These are phyloP conservation scores for Hesperia comma DNA, from an alignment of 2,888 invertebrate genomes.

Conservation along the genomic window DNA sequence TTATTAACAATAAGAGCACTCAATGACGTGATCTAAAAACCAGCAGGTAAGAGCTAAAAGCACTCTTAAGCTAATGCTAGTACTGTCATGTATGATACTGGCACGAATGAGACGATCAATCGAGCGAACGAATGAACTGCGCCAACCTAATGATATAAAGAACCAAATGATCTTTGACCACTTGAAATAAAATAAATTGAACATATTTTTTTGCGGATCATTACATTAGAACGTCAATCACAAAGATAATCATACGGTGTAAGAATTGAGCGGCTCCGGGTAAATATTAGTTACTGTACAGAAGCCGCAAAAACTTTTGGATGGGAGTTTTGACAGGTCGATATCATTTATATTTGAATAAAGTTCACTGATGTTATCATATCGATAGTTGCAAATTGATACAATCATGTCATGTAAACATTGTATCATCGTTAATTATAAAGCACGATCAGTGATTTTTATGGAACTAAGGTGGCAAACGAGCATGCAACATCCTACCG, in stretches of 20 bases:
- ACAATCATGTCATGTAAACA: too few species aligned
- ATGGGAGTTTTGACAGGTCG: conserved; percentile 19
- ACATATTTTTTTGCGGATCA: conserved; percentile 17
- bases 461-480: too few species aligned
- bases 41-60: too few species aligned
- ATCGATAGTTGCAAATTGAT: not conserved
- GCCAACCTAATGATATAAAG: not conserved
- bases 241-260: conserved; percentile 15
- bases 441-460: too few species aligned
- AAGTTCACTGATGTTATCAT: conserved; percentile 12
- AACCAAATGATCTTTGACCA: conserved; percentile 6
- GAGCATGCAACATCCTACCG: too few species aligned
- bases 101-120: not conserved
- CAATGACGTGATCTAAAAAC: too few species aligned
- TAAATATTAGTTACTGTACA: conserved; percentile 10
- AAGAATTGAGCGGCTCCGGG: not conserved
- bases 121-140: not conserved
- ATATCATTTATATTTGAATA: conserved; percentile 16
- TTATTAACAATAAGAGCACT: too few species aligned
- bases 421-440: too few species aligned
- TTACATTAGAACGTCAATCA: conserved; percentile 32
- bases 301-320: conserved; percentile 19
- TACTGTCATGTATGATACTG: too few species aligned
- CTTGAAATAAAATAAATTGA: conserved; percentile 11
- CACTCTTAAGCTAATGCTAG: too few species aligned